Evolutionary conservation across 2,797 vertebrate species (phyloP).

Genomic region (Ibycter americanus): DNA sequence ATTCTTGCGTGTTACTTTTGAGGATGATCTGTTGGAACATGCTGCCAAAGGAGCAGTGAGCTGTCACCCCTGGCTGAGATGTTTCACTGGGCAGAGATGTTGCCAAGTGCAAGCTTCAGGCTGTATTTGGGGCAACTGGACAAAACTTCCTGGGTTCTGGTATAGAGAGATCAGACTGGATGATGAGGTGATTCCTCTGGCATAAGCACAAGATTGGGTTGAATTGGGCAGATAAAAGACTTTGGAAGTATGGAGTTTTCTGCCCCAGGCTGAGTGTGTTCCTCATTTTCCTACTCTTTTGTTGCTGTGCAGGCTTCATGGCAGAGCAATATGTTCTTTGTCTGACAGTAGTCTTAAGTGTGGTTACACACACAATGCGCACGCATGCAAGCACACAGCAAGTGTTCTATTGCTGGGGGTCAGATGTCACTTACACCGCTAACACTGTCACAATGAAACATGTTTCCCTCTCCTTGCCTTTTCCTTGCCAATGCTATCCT

Average conservation of each 20-base stretch:
- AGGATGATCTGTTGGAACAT: slow-evolving; percentile 15
- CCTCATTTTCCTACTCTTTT: background rate
- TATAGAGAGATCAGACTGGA: background rate
- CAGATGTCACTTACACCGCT: background rate
- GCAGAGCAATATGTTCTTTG: background rate
- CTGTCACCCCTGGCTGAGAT: slow-evolving; percentile 16
- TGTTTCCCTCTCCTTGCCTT: background rate
- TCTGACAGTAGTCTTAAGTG: background rate
- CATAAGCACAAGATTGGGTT: background rate
- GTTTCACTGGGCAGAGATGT: background rate
- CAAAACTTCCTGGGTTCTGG: background rate
- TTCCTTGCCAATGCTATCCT: background rate
- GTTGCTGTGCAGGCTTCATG: background rate
- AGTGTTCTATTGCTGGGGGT: background rate
- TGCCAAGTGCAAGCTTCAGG: background rate
- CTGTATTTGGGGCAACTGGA: background rate
- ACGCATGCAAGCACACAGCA: fast-evolving
- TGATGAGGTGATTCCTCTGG: background rate
- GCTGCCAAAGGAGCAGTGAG: background rate
- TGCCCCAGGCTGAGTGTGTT: background rate
- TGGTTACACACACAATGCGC: background rate
- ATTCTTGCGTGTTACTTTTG: background rate
- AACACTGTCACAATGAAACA: background rate
- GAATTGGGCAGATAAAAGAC: slow-evolving; percentile 2
- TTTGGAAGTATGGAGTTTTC: background rate